These are phyloP conservation scores for Agapornis roseicollis DNA, from an alignment of 2,113 vertebrate species.

Conservation along the genomic window DNA sequence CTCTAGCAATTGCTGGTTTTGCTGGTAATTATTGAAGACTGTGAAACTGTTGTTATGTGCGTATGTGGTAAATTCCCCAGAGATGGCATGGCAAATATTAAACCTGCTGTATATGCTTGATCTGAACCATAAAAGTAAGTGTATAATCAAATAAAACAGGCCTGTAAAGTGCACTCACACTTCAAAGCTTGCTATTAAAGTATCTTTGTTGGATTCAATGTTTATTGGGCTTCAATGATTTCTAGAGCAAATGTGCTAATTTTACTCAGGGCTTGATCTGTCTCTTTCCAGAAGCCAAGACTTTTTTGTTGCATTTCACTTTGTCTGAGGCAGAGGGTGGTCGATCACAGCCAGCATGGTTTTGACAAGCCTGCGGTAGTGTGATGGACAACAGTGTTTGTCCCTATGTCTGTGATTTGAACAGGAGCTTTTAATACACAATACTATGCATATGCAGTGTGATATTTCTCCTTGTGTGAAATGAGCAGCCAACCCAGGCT, in stretches of 20 bases:
- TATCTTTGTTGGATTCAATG: background rate
- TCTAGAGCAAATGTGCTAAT: background rate
- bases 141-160: slow-evolving; percentile 18
- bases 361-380: background rate
- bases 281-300: background rate
- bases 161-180: background rate
- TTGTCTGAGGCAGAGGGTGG: fast-evolving
- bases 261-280: background rate
- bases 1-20: background rate
- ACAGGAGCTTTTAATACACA: background rate
- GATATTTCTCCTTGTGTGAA: background rate
- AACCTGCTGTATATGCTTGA: slow-evolving; percentile 14
- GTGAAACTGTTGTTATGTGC: background rate
- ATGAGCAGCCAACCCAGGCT: background rate
- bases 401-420: background rate
- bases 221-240: background rate
- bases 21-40: background rate
- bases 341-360: background rate
- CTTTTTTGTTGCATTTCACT: background rate
- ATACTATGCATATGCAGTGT: background rate
- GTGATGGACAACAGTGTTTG: background rate
- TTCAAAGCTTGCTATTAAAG: slow-evolving; percentile 7
- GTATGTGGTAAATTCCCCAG: background rate
- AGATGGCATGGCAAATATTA: background rate
- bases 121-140: slow-evolving; percentile 45